Evolutionary conservation across 2,797 vertebrate genomes (phyloP), one percentile per base, ranked within the genome.

Genomic region (Pantherophis alleghaniensis): DNA sequence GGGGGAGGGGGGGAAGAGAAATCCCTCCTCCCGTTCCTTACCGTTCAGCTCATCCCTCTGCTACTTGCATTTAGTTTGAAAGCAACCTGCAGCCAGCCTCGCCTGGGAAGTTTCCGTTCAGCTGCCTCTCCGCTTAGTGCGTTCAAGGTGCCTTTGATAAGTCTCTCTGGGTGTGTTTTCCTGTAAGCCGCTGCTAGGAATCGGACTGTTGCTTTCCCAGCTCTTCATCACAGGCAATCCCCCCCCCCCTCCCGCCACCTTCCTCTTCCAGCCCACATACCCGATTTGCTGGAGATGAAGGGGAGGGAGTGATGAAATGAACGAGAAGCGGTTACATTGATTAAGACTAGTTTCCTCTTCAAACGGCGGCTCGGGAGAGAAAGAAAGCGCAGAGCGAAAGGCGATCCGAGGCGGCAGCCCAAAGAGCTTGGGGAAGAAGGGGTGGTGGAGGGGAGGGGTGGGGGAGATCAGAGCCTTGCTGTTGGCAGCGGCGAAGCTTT

Each of bases 61-160:
- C 56, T 10, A 32, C 87, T 2, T 86, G 90, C 63, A 83, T 95
- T 93, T 95, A 98, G 97, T 98, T 97, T 97, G 97, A 96, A 88
- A 92, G 94, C 95, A 95, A 95, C 96, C 96, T 95, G 96, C 95
- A 59, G 96, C 94, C 90, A 1, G 55, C 86, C 95, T 95, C 94
- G 94, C 92, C 22, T 20, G 61, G 90, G 86, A 91, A 91, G 61
- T 88, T 93, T 79, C 61, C 10, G 42, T 51, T 51, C 51, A 9
- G 11, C 26, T 2, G 55, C 86, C 37, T 42, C 37, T 11, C 74
- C 2, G 74, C 92, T 79, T 95, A 94, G 10, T 91, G 95, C 59
- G 95, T 16, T 96, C 96, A 97, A 97, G 97, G 97, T 96, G 97
- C 97, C 97, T 97, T 97, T 96, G 96, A 93, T 61, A 18, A 37